phyloP scores from a whole-genome alignment of 2,797 vertebrate species.

The Ctenochaetus hawaiiensis region DNA sequence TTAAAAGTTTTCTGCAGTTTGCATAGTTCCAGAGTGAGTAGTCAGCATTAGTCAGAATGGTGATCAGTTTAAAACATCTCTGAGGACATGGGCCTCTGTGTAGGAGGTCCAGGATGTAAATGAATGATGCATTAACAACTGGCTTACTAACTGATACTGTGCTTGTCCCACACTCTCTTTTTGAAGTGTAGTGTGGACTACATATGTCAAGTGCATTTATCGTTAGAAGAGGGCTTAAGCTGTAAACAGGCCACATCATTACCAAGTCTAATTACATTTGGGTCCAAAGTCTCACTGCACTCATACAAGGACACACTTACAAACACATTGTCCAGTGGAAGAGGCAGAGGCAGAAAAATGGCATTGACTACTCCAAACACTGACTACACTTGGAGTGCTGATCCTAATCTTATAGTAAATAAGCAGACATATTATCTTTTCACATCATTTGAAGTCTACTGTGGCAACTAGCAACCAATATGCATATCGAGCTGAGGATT shows the following conservation, averaged over 20 bases:
- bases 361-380: conserved; percentile 7
- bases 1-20: conserved; percentile 20
- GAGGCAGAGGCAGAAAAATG: conserved; percentile 54
- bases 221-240: conserved; percentile 83
- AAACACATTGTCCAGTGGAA: conserved; percentile 42
- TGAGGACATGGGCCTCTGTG: conserved; percentile 31
- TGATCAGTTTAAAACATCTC: conserved; percentile 41
- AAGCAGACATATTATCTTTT: conserved; percentile 16
- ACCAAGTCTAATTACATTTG: conserved; percentile 87
- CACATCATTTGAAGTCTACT: conserved; percentile 20
- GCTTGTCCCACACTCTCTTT: conserved; percentile 63
- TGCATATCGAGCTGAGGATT: conserved; percentile 10
- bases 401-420: conserved; percentile 1
- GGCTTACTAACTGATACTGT: conserved; percentile 76
- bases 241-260: conserved; percentile 87
- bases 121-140: conserved; percentile 70
- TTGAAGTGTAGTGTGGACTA: conserved; percentile 77
- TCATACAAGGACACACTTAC: conserved; percentile 46
- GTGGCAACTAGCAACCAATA: conserved; percentile 9
- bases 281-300: conserved; percentile 73
- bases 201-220: conserved; percentile 83
- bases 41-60: conserved; percentile 39
- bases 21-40: conserved; percentile 34
- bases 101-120: conserved; percentile 42
- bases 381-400: background rate